phyloP scores from a whole-genome alignment of 1,140 invertebrate species.

The Manduca sexta region DNA sequence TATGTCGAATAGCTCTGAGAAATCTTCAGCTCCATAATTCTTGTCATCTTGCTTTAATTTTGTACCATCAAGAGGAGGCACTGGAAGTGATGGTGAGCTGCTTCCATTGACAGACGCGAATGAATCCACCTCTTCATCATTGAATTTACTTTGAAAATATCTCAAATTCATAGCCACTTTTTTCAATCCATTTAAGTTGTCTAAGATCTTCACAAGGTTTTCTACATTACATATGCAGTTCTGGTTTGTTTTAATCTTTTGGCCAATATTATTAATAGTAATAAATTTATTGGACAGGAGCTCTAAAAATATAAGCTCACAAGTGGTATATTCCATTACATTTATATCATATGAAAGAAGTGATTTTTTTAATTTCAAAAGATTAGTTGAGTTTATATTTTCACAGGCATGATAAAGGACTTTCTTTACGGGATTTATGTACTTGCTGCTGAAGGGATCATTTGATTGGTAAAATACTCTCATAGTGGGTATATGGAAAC shows the following conservation, averaged over 20 bases:
- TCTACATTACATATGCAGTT: conserved; percentile 29
- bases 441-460: conserved; percentile 28
- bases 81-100: too few species aligned
- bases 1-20: too few species aligned
- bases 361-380: conserved; percentile 45
- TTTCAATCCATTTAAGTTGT: conserved; percentile 34
- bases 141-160: conserved; percentile 33
- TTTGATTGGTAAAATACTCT: conserved; percentile 39
- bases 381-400: conserved; percentile 35
- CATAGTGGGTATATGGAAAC: conserved; percentile 39
- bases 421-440: conserved; percentile 57
- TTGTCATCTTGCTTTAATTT: too few species aligned
- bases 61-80: too few species aligned
- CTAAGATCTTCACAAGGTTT: conserved; percentile 41
- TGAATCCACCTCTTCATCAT: too few species aligned
- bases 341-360: conserved; percentile 43
- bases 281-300: conserved; percentile 57
- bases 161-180: conserved; percentile 32
- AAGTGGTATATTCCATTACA: conserved; percentile 38
- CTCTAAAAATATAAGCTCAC: conserved; percentile 55
- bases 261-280: conserved; percentile 25
- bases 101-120: too few species aligned
- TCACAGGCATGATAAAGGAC: conserved; percentile 54
- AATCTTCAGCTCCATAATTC: too few species aligned
- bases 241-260: conserved; percentile 17